These are phyloP conservation scores for Cuniculus paca DNA, from an alignment of 2,797 vertebrate species.

Conservation along the genomic window DNA sequence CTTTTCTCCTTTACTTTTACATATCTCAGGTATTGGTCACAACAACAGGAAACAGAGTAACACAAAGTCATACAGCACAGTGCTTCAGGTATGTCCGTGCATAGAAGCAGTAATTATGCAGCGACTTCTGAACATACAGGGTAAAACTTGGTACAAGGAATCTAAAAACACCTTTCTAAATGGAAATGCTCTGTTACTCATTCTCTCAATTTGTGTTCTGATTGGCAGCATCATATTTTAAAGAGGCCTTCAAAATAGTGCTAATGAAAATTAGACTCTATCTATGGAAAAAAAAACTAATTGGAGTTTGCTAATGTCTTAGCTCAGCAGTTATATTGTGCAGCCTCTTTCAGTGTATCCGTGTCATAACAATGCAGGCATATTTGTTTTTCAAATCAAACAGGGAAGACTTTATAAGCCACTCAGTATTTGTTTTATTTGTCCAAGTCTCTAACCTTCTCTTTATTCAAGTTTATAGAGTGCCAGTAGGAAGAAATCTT, in stretches of 20 bases:
- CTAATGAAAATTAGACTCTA: slow-evolving; percentile 54
- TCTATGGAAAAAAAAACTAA: slow-evolving; percentile 38
- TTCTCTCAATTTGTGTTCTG: slow-evolving; percentile 38
- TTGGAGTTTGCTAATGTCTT: slow-evolving; percentile 1
- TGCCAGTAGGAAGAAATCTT: slow-evolving; percentile 71
- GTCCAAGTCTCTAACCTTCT: slow-evolving; percentile 62
- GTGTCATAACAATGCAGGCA: neutral
- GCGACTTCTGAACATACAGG: neutral
- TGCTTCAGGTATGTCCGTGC: neutral
- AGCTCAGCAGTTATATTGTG: neutral
- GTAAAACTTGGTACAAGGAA: slow-evolving; percentile 22
- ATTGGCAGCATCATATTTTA: slow-evolving; percentile 61
- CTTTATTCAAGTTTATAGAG: slow-evolving; percentile 61
- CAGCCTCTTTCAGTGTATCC: neutral
- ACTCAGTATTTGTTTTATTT: slow-evolving; percentile 65
- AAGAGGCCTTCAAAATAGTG: slow-evolving; percentile 44
- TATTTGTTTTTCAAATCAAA: slow-evolving; percentile 70
- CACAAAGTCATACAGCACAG: neutral
- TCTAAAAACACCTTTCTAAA: slow-evolving; percentile 49
- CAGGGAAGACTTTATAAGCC: slow-evolving; percentile 42
- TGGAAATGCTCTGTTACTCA: slow-evolving; percentile 16
- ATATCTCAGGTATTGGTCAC: neutral
- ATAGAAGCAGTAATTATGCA: slow-evolving; percentile 29
- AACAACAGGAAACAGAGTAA: neutral
- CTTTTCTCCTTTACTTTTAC: neutral